phyloP scores from a whole-genome alignment of 2,888 invertebrate genomes.

The Hofmannophila pseudospretella region DNA sequence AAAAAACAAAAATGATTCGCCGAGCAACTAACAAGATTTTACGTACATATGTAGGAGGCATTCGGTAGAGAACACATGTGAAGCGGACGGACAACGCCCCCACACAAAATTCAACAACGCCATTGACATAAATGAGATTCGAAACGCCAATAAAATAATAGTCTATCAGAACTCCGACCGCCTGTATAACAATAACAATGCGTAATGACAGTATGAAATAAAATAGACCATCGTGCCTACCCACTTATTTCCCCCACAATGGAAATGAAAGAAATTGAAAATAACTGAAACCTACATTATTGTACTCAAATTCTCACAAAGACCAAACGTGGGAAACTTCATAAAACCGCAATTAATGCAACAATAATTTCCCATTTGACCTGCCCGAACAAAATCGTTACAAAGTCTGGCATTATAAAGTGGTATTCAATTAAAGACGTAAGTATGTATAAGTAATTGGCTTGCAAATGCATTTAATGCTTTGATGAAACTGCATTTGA shows the following conservation, averaged over 20 bases:
- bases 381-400: constrained; percentile 10
- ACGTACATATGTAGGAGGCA: constrained; percentile 44
- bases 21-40: constrained; percentile 52
- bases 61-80: constrained; percentile 36
- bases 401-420: constrained; percentile 8
- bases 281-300: constrained; percentile 5
- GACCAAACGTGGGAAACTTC: constrained; percentile 11
- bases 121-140: constrained; percentile 45
- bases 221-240: no score
- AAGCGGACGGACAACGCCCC: constrained; percentile 49
- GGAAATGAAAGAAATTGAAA: constrained; percentile 5
- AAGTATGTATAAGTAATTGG: neutral
- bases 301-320: constrained; percentile 11
- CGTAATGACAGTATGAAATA: constrained; percentile 6
- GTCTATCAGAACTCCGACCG: constrained; percentile 20
- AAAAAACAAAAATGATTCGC: constrained; percentile 53
- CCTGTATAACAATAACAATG: constrained; percentile 25
- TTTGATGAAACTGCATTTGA: constrained; percentile 12
- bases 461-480: constrained; percentile 3
- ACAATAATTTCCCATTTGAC: constrained; percentile 18
- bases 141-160: constrained; percentile 38
- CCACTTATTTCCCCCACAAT: no score
- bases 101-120: constrained; percentile 40
- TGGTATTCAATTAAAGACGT: neutral
- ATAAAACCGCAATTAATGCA: constrained; percentile 11